Evolutionary conservation across 2,888 invertebrate species (phyloP).

Genomic region (Pseudococcus viburni): DNA sequence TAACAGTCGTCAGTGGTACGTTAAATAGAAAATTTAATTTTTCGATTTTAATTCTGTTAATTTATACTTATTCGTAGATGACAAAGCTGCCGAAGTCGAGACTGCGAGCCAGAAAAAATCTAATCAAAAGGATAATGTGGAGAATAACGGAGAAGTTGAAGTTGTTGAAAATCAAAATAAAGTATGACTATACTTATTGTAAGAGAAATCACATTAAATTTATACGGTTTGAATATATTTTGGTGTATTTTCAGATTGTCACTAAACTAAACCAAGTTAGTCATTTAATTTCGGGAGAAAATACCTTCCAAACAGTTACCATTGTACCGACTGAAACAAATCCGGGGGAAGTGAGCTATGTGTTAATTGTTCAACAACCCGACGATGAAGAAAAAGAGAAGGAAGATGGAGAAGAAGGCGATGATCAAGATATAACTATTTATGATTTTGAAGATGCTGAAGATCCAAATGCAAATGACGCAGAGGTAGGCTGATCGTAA

Average conservation of each 20-base stretch:
- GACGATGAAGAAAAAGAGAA: constrained; percentile 75
- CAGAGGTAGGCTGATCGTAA: constrained; percentile 69
- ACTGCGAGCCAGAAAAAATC: constrained; percentile 36
- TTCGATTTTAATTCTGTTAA: background rate
- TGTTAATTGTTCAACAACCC: constrained; percentile 86
- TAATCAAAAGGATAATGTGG: constrained; percentile 51
- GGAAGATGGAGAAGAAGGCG: constrained; percentile 72
- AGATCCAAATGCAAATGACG: constrained; percentile 72
- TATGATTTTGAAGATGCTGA: constrained; percentile 84
- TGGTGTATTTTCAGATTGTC: constrained; percentile 55
- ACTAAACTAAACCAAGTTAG: constrained; percentile 47
- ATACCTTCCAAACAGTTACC: constrained; percentile 85
- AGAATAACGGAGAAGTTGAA: background rate
- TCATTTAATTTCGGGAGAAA: constrained; percentile 70
- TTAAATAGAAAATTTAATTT: background rate
- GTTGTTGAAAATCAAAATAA: constrained; percentile 24
- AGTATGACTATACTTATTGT: background rate
- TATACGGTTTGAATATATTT: background rate
- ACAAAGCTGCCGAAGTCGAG: background rate
- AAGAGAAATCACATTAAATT: background rate
- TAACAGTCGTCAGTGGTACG: constrained; percentile 69
- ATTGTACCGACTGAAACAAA: constrained; percentile 85
- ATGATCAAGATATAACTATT: constrained; percentile 76
- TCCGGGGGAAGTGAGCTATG: constrained; percentile 88
- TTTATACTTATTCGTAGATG: background rate